These are phyloP conservation scores for Apodemia hepburni DNA, from an alignment of 2,888 invertebrate species.

Conservation along the genomic window DNA sequence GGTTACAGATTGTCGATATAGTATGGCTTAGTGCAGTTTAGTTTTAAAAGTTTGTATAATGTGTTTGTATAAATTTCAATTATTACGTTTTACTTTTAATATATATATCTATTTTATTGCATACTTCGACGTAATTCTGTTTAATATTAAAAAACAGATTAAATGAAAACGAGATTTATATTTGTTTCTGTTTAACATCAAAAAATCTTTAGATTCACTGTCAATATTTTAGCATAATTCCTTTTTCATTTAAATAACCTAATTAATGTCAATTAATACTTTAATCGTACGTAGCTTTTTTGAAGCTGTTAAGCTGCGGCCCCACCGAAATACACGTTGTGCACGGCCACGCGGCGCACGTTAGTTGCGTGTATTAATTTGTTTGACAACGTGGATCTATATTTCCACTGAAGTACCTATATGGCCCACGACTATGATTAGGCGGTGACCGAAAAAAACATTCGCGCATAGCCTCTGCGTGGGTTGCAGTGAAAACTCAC, in stretches of 20 bases:
- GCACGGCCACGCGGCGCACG: not conserved
- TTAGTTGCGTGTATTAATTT: constrained; percentile 14
- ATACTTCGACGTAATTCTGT: constrained; percentile 12
- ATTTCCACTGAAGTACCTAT: constrained; percentile 12
- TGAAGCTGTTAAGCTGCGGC: constrained; percentile 5
- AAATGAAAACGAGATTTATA: constrained; percentile 14
- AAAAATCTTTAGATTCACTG: constrained; percentile 12
- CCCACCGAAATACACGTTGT: constrained; percentile 9
- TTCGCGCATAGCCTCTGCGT: constrained; percentile 11
- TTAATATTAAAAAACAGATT: constrained; percentile 15
- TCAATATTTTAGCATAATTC: constrained; percentile 12
- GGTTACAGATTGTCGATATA: constrained; percentile 13
- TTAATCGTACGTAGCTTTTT: constrained; percentile 13
- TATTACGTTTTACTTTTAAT: constrained; percentile 13
- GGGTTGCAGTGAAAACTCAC: not conserved
- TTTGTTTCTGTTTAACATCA: constrained; percentile 13
- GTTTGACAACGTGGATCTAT: constrained; percentile 7
- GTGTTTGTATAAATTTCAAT: constrained; percentile 16
- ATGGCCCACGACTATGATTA: constrained; percentile 9
- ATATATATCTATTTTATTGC: constrained; percentile 14
- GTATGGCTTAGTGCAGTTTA: constrained; percentile 12
- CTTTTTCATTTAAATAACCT: constrained; percentile 12
- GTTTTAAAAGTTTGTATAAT: constrained; percentile 14
- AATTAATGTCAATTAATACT: constrained; percentile 14
- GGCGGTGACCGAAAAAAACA: constrained; percentile 10